phyloP scores from a whole-genome alignment of 1,140 invertebrate genomes.

The Eubasilissa regina region DNA sequence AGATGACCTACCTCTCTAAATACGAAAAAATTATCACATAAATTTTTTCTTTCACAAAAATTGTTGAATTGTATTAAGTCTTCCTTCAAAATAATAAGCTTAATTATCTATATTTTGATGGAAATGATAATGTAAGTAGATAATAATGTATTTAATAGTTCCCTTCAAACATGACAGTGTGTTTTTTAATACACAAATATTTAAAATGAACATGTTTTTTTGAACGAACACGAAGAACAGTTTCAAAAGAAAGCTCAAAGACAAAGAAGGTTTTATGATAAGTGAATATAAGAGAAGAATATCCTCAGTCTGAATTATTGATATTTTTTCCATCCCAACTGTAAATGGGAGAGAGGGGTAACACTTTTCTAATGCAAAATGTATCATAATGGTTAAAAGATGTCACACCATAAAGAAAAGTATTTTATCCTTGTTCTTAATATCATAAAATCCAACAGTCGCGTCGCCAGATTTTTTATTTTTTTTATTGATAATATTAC shows the following conservation, averaged over 20 bases:
- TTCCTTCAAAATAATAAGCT: too few species aligned
- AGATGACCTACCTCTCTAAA: too few species aligned
- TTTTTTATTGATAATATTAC: too few species aligned
- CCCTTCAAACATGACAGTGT: too few species aligned
- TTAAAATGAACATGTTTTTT: background rate
- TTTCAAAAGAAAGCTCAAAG: background rate
- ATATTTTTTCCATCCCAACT: background rate
- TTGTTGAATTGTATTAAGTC: too few species aligned
- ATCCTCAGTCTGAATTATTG: constrained; percentile 7
- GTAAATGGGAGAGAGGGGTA: background rate
- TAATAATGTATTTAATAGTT: too few species aligned
- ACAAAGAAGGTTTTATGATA: constrained; percentile 17
- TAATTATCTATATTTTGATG: too few species aligned
- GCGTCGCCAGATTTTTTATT: too few species aligned
- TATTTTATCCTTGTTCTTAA: background rate
- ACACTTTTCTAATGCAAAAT: constrained; percentile 4
- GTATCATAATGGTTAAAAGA: background rate
- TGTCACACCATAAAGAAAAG: background rate
- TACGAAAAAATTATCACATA: too few species aligned
- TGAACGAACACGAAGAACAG: background rate
- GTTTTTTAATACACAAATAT: too few species aligned
- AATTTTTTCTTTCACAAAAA: too few species aligned
- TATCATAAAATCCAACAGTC: background rate
- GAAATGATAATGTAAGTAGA: too few species aligned
- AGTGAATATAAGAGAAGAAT: background rate